Evolutionary conservation across 2,797 vertebrate species (phyloP).

Genomic region (Sitta carolinensis): DNA sequence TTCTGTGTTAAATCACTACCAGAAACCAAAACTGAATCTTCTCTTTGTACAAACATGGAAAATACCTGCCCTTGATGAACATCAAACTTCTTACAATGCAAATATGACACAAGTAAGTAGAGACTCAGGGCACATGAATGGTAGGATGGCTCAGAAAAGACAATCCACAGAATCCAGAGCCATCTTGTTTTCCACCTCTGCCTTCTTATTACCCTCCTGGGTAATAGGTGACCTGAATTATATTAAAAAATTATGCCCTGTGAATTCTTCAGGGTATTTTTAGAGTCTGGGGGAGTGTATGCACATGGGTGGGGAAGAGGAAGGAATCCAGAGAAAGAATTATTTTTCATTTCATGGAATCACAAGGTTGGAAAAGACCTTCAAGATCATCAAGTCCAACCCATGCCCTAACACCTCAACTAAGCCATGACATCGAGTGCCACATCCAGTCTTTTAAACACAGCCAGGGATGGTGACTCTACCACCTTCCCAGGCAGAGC

Average conservation of each 20-base stretch:
- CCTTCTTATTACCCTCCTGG: neutral
- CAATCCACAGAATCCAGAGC: neutral
- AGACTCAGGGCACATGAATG: neutral
- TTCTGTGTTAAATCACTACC: neutral
- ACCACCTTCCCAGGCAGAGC: neutral
- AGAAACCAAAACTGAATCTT: neutral
- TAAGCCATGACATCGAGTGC: neutral
- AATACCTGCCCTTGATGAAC: neutral
- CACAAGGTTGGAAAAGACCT: neutral
- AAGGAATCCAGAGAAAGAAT: neutral
- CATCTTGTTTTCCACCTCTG: neutral
- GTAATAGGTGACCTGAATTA: neutral
- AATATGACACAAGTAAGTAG: neutral
- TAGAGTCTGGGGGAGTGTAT: neutral
- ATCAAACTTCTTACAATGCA: neutral
- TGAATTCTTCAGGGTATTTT: neutral
- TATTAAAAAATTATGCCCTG: neutral
- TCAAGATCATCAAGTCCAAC: neutral
- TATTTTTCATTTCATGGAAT: neutral
- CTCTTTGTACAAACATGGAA: neutral
- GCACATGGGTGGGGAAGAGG: neutral
- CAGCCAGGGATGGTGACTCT: neutral
- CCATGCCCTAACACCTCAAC: neutral
- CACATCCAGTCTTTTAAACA: neutral
- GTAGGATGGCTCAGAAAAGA: neutral